These are phyloP conservation scores for Trididemnum miniatum DNA, from an alignment of 23 tunicate genomes.

Conservation along the genomic window DNA sequence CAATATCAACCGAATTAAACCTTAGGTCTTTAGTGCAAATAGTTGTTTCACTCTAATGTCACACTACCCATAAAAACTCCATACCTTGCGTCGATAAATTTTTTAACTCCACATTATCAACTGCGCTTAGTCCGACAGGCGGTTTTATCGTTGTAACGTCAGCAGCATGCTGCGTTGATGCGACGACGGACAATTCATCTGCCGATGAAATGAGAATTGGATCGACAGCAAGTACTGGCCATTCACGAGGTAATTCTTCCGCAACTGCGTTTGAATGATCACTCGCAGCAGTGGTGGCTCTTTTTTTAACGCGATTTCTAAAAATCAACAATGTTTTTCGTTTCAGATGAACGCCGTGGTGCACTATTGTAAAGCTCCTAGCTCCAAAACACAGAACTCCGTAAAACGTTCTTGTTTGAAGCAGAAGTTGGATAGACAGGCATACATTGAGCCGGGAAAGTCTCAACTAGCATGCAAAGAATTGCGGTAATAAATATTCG, in stretches of 20 bases:
- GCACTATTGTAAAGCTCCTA: no score
- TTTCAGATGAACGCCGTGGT: no score
- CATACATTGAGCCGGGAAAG: no score
- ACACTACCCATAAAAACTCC: background rate
- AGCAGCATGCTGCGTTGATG: background rate
- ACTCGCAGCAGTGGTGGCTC: background rate
- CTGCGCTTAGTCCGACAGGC: background rate
- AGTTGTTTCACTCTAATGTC: no score
- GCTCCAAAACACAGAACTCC: no score
- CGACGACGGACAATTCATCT: conserved; percentile 9
- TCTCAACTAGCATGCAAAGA: no score
- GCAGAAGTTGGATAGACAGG: no score
- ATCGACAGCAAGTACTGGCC: background rate
- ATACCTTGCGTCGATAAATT: background rate
- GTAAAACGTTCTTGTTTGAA: no score
- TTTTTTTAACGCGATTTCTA: conserved; percentile 32
- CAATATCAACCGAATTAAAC: no score
- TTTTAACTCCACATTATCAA: background rate
- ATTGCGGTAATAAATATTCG: no score
- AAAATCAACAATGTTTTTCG: no score
- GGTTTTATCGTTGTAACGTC: conserved; percentile 6
- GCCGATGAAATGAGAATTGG: background rate
- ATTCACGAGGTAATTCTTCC: conserved; percentile 20
- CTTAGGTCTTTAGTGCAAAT: no score
- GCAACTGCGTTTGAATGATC: conserved; percentile 22